Conservation (phyloP, 1,140 invertebrate genomes). For the roundworm (Caenorhabditis elegans) region WBcel235 BX284604.4:9671001-9671500, state of each 20-base stretch:
- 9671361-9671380: background rate
- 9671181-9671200: background rate
- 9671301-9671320: background rate
- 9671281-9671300: background rate
- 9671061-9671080: background rate
- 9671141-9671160: background rate
- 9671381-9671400: background rate
- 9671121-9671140: background rate
- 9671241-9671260: too few species aligned
- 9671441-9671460: background rate
- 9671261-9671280: background rate
- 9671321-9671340: too few species aligned
- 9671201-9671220: background rate
- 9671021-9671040: background rate
- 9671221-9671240: conserved; percentile 19
- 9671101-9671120: background rate
- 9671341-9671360: background rate
- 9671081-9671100: background rate
- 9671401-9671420: background rate
- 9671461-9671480: too few species aligned
- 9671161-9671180: background rate
- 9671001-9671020: background rate
- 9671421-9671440: background rate
- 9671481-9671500: background rate
- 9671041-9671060: conserved; percentile 9